phyloP scores from a whole-genome alignment of 2,113 vertebrate species.

The Mohoua ochrocephala region DNA sequence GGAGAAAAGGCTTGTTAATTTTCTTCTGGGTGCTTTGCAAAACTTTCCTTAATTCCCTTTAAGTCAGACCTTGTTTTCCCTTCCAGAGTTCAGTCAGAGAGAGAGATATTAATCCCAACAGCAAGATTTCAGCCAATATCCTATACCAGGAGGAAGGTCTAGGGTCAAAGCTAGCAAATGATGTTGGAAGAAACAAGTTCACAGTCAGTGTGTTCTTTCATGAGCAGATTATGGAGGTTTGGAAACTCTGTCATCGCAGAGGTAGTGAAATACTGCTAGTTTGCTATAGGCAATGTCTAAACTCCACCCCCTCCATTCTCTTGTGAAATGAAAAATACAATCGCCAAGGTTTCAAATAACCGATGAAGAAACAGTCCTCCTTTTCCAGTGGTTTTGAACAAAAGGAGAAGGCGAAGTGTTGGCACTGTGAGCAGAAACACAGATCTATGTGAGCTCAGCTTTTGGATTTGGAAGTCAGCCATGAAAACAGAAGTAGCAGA shows the following conservation, averaged over 20 bases:
- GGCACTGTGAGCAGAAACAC: neutral
- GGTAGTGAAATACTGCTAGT: conserved; percentile 23
- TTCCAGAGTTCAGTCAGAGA: neutral
- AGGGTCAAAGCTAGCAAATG: conserved; percentile 20
- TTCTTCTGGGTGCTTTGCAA: neutral
- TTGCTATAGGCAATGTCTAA: conserved; percentile 15
- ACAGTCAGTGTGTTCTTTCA: conserved; percentile 18
- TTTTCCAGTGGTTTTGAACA: conserved; percentile 19
- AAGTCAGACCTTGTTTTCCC: neutral
- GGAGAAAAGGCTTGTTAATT: neutral
- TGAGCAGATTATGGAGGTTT: neutral
- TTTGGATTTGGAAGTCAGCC: neutral
- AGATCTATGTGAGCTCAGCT: neutral
- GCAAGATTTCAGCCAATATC: conserved; percentile 4
- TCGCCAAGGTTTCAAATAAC: conserved; percentile 9
- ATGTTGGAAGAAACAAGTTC: conserved; percentile 19
- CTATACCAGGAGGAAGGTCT: conserved; percentile 1
- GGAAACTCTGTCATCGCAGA: neutral
- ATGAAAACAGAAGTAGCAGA: neutral
- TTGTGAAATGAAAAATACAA: conserved; percentile 41
- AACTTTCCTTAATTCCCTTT: neutral
- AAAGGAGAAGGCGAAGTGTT: neutral
- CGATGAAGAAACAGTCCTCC: neutral
- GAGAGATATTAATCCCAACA: conserved; percentile 2
- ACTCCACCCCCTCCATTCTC: neutral